phyloP scores from a whole-genome alignment of 2,888 invertebrate species.

The Nematopogon swammerdamellus region DNA sequence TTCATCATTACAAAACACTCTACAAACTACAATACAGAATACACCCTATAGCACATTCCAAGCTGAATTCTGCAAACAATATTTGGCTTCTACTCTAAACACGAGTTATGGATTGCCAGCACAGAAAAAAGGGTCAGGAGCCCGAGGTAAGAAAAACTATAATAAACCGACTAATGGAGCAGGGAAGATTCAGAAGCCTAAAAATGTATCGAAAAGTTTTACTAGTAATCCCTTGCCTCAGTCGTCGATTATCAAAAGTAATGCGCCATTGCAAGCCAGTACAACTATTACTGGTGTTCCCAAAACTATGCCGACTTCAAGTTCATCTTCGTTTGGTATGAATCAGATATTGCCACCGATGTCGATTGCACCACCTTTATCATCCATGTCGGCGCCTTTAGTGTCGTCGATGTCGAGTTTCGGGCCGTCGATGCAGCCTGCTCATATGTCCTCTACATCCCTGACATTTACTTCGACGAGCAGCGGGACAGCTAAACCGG shows the following conservation, averaged over 20 bases:
- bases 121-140: not conserved
- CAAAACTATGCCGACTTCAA: not conserved
- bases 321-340: not conserved
- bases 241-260: not conserved
- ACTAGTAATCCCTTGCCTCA: not conserved
- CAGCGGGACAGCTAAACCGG: slow-evolving; percentile 12
- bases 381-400: not conserved
- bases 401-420: slow-evolving; percentile 1
- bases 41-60: slow-evolving; percentile 27
- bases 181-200: not conserved
- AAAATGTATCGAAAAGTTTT: not conserved
- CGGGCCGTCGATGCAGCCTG: slow-evolving; percentile 12
- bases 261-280: not conserved
- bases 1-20: slow-evolving; percentile 25
- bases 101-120: not conserved
- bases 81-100: slow-evolving; percentile 17
- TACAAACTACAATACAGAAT: slow-evolving; percentile 26
- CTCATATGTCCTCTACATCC: slow-evolving; percentile 17
- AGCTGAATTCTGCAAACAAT: slow-evolving; percentile 43
- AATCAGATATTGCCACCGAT: not conserved
- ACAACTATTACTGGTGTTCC: not conserved
- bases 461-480: slow-evolving; percentile 6
- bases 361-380: no score
- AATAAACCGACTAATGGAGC: not conserved
- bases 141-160: not conserved